Percentiles rank a stretch among this genome's conserved stretches.
These are phyloP conservation scores for Ganaspis sp. DNA, from an alignment of 1,140 invertebrate species.

Conservation along the genomic window DNA sequence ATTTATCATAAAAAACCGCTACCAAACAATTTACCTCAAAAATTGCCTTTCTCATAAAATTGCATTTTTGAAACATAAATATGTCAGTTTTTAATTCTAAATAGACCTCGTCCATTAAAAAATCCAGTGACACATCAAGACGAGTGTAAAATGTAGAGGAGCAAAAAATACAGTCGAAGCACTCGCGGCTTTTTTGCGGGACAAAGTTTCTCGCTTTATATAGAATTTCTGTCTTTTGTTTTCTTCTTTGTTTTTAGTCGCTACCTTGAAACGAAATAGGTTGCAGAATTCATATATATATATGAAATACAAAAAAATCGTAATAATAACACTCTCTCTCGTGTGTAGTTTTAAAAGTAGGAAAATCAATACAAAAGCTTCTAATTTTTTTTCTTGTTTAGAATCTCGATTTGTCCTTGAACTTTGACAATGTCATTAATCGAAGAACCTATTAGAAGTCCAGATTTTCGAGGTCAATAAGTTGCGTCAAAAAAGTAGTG, in stretches of 20 bases:
- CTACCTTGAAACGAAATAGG: not conserved
- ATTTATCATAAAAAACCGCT: too few relatives aligned
- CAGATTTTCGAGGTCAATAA: not conserved
- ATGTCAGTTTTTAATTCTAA: too few relatives aligned
- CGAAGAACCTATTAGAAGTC: not conserved
- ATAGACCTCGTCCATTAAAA: not conserved
- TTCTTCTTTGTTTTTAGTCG: not conserved
- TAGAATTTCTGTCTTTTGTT: slow-evolving; percentile 5
- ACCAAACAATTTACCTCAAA: too few relatives aligned
- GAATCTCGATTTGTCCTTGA: not conserved
- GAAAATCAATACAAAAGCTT: not conserved
- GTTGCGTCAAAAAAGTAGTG: not conserved
- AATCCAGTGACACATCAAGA: too few relatives aligned
- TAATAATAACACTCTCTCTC: not conserved
- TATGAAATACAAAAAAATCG: slow-evolving; percentile 2
- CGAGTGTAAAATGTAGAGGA: not conserved
- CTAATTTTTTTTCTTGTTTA: not conserved
- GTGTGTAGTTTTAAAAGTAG: not conserved
- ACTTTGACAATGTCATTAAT: not conserved
- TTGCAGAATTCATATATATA: not conserved
- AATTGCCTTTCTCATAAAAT: too few relatives aligned
- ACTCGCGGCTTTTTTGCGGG: not conserved
- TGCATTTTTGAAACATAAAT: too few relatives aligned
- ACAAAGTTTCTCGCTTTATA: not conserved
- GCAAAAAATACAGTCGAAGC: not conserved